These are phyloP conservation scores for Leucophenga varia DNA, from an alignment of 1,140 invertebrate species.

Conservation along the genomic window DNA sequence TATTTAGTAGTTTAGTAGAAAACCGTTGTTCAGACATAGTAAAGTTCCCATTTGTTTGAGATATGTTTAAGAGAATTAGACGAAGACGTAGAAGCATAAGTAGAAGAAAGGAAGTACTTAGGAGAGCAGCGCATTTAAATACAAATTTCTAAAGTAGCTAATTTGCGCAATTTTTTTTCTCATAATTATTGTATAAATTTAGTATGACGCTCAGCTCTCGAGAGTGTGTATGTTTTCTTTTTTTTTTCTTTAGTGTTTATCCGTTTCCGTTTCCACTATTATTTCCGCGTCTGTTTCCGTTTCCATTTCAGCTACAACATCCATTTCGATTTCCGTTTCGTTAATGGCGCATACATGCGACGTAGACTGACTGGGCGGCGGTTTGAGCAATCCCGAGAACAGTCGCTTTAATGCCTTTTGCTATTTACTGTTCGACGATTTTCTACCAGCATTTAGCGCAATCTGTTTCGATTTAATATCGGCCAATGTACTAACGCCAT, in stretches of 20 bases:
- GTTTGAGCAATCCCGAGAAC: constrained; percentile 50
- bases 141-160: too few species aligned
- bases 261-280: not conserved
- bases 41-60: constrained; percentile 18
- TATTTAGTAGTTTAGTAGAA: not conserved
- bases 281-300: constrained; percentile 5
- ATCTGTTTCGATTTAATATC: constrained; percentile 62
- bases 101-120: too few species aligned
- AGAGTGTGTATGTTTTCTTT: not conserved
- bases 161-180: too few species aligned
- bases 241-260: not conserved
- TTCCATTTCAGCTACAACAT: constrained; percentile 26
- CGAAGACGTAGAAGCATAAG: too few species aligned
- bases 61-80: constrained; percentile 30
- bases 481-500: constrained; percentile 68
- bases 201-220: too few species aligned
- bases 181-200: constrained; percentile 8
- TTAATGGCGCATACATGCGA: constrained; percentile 48
- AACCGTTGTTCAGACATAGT: constrained; percentile 8
- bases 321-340: constrained; percentile 49
- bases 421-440: constrained; percentile 50
- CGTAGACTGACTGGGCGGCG: constrained; percentile 44
- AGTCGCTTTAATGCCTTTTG: constrained; percentile 52
- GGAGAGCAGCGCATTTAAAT: too few species aligned
- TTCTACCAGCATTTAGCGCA: constrained; percentile 36